These are phyloP conservation scores for Oligia fasciuncula DNA, from an alignment of 2,888 invertebrate species.

Conservation along the genomic window DNA sequence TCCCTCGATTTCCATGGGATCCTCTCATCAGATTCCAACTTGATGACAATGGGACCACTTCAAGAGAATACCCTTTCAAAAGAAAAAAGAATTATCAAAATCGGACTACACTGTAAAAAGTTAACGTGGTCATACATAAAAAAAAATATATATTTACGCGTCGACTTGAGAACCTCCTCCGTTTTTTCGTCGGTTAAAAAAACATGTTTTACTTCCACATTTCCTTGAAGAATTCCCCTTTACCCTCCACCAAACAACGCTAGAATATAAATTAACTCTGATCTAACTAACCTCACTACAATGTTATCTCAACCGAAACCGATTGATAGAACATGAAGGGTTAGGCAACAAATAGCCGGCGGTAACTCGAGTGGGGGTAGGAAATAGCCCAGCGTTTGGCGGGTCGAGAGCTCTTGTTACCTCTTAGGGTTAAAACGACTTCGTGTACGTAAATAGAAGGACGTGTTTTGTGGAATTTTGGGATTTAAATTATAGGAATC, in stretches of 20 bases:
- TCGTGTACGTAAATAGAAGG: constrained; percentile 25
- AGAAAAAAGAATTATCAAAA: no score
- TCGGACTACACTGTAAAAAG: no score
- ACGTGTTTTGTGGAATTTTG: not conserved
- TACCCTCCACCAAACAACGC: not conserved
- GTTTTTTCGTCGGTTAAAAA: no score
- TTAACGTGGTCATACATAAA: no score
- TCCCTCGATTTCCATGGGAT: no score
- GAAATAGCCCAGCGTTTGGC: constrained; percentile 49
- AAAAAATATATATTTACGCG: no score
- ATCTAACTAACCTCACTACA: constrained; percentile 46
- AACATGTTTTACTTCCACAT: no score
- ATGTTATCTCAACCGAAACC: constrained; percentile 54
- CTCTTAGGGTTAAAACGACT: constrained; percentile 37
- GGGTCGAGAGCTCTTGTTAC: constrained; percentile 52
- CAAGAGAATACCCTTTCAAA: no score
- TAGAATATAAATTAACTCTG: constrained; percentile 46
- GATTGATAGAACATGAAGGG: constrained; percentile 56
- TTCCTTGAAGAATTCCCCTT: not conserved
- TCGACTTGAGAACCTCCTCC: no score
- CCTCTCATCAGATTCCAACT: no score
- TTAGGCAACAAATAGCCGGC: constrained; percentile 57
- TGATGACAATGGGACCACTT: no score
- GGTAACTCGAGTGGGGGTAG: constrained; percentile 54
- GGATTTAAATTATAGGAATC: not conserved